Conservation (phyloP, 2,888 invertebrate species). For the Blastobasis adustella region DNA sequence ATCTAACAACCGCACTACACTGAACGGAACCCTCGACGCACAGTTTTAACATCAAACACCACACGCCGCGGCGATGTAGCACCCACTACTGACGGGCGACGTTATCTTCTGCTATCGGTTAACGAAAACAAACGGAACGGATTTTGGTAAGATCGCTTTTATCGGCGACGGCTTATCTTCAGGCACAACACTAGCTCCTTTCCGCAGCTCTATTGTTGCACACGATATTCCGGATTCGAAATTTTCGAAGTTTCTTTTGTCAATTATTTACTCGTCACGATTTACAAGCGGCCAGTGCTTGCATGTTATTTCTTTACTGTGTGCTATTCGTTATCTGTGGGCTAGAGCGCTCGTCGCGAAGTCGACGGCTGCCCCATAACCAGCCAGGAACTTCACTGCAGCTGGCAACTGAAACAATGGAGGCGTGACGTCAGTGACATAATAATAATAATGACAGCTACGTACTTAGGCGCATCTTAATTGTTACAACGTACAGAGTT, state of each 20-base stretch:
- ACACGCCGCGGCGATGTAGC: slow-evolving; percentile 11
- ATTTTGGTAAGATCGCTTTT: slow-evolving; percentile 28
- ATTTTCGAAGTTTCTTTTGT: slow-evolving; percentile 6
- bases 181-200: slow-evolving; percentile 45
- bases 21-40: slow-evolving; percentile 25
- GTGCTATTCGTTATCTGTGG: neutral
- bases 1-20: slow-evolving; percentile 31
- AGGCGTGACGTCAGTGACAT: slow-evolving; percentile 29
- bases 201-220: slow-evolving; percentile 21
- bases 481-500: neutral
- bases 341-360: slow-evolving; percentile 17
- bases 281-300: neutral
- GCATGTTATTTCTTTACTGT: neutral
- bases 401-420: slow-evolving; percentile 63
- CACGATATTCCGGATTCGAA: slow-evolving; percentile 11
- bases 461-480: slow-evolving; percentile 2
- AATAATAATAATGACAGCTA: slow-evolving; percentile 2
- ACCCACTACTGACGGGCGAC: slow-evolving; percentile 15
- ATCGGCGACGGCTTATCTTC: slow-evolving; percentile 29
- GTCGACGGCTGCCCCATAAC: slow-evolving; percentile 64
- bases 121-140: slow-evolving; percentile 42
- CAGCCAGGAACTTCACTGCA: slow-evolving; percentile 55
- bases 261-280: too few species aligned
- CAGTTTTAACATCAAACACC: slow-evolving; percentile 36
- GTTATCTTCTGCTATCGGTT: slow-evolving; percentile 42